A percentile compares a stretch with the other conserved stretches of the same genome.
Conservation (phyloP, 1,140 invertebrate species). For the Pogonognathellus flavescens region DNA sequence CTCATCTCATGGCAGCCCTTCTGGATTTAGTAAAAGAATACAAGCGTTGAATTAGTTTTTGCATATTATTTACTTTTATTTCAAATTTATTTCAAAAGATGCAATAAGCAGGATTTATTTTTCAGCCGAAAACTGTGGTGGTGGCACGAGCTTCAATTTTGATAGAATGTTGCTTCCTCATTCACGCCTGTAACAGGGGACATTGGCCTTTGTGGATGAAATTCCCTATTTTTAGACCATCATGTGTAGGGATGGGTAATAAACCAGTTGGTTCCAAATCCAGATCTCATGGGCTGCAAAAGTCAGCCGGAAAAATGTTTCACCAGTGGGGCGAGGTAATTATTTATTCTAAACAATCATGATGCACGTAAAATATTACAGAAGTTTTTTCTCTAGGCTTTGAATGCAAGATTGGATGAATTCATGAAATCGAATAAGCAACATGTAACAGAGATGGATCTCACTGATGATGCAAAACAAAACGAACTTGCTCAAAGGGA, state of each 20-base stretch:
- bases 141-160: constrained; percentile 90
- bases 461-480: constrained; percentile 86
- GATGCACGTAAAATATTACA: not conserved
- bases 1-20: constrained; percentile 93
- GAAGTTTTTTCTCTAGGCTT: constrained; percentile 73
- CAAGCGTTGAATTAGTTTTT: not conserved
- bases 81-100: not conserved
- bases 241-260: constrained; percentile 73
- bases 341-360: constrained; percentile 13
- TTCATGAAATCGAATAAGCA: constrained; percentile 71
- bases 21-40: constrained; percentile 86
- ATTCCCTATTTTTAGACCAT: constrained; percentile 83
- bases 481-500: constrained; percentile 89
- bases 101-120: not conserved
- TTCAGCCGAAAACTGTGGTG: constrained; percentile 91
- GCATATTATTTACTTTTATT: too few species aligned
- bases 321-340: constrained; percentile 95
- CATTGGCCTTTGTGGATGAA: constrained; percentile 96
- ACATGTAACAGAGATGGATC: constrained; percentile 65
- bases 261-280: constrained; percentile 59
- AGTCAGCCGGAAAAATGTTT: constrained; percentile 94
- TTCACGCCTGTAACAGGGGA: constrained; percentile 97
- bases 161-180: constrained; percentile 95
- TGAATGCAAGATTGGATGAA: constrained; percentile 88
- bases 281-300: constrained; percentile 82